phyloP scores from a whole-genome alignment of 2,797 vertebrate species.

The Pteronotus mesoamericanus region DNA sequence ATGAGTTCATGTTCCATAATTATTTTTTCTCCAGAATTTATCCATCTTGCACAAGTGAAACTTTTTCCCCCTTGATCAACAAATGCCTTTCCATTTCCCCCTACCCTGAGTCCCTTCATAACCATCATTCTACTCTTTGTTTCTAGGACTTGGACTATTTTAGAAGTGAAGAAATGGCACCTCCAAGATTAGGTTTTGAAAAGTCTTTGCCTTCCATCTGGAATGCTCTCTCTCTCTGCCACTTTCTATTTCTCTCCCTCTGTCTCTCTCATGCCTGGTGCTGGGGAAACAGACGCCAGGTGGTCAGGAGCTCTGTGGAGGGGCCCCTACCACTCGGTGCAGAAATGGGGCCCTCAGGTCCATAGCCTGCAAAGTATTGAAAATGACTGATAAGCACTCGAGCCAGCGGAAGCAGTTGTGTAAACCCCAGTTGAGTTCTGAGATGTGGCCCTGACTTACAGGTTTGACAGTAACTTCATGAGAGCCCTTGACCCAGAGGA shows the following conservation, averaged over 20 bases:
- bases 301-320: not conserved
- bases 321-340: not conserved
- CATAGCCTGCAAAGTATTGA: not conserved
- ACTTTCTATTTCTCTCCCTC: not conserved
- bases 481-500: not conserved
- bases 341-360: not conserved
- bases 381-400: not conserved
- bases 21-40: not conserved
- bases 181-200: not conserved
- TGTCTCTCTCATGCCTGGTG: not conserved
- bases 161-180: not conserved
- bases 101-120: not conserved
- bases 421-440: not conserved
- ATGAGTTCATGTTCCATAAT: not conserved
- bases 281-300: not conserved
- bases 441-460: not conserved
- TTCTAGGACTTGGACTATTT: not conserved
- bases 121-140: not conserved
- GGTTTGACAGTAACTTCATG: not conserved
- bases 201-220: not conserved
- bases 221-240: not conserved
- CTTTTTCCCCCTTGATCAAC: not conserved
- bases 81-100: not conserved
- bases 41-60: not conserved
- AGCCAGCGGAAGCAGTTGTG: not conserved